These are phyloP conservation scores for Tenodera sinensis DNA, from an alignment of 2,888 invertebrate species.

Conservation along the genomic window DNA sequence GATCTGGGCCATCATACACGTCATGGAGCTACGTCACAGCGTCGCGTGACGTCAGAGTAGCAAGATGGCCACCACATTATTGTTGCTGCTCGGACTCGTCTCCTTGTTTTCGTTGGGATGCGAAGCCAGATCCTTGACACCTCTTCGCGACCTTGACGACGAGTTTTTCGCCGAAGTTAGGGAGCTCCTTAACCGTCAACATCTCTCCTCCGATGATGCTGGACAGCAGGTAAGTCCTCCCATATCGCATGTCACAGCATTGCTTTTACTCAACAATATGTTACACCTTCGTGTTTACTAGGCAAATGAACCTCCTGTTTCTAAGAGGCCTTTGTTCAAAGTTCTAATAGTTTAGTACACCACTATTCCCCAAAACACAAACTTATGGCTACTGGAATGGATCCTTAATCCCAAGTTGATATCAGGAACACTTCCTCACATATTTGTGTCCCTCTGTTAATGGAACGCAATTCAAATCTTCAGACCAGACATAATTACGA, in stretches of 20 bases:
- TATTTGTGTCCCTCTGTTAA: no score
- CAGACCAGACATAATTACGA: no score
- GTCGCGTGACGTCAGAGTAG: background rate
- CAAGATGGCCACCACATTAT: background rate
- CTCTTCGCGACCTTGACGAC: background rate
- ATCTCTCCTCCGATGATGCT: background rate
- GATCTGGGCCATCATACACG: background rate
- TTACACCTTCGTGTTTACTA: no score
- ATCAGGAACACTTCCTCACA: no score
- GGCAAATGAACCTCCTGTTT: no score
- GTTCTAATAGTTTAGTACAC: no score
- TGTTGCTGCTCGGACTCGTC: background rate
- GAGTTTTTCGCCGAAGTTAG: background rate
- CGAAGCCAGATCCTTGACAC: background rate
- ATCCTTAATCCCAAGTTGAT: no score
- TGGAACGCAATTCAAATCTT: no score
- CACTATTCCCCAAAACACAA: no score
- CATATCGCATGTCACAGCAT: background rate
- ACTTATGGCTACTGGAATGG: no score
- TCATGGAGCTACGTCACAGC: background rate
- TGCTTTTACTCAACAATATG: no score
- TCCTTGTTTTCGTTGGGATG: background rate
- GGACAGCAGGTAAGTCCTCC: background rate
- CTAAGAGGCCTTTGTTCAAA: no score
- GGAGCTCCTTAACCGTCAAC: background rate